Conservation (phyloP, 2,113 vertebrate species). For the Hippocampus barbouri region DNA sequence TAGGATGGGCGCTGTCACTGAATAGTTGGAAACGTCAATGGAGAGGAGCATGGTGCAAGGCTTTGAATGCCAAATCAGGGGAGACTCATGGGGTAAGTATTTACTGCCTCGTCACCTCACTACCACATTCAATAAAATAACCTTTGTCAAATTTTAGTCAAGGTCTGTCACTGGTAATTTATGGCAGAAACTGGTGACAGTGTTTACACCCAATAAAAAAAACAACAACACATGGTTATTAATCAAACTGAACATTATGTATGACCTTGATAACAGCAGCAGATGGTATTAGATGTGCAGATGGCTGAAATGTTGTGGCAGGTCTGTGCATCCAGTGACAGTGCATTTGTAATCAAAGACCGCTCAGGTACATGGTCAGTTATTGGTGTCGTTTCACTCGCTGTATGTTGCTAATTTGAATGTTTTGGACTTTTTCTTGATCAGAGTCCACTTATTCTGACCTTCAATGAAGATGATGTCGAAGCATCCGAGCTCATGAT, state of each 20-base stretch:
- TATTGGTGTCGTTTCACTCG: background rate
- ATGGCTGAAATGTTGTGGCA: background rate
- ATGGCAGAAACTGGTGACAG: background rate
- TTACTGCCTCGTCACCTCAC: background rate
- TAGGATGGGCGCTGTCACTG: conserved; percentile 85
- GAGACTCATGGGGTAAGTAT: conserved; percentile 73
- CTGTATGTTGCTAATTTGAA: background rate
- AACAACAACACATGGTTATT: background rate
- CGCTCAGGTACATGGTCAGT: background rate
- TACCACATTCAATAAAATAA: background rate
- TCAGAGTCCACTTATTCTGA: conserved; percentile 77
- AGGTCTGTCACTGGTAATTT: background rate
- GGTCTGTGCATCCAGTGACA: background rate
- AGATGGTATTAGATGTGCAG: background rate
- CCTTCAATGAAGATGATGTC: conserved; percentile 78
- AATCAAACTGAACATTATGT: background rate
- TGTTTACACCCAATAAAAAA: background rate
- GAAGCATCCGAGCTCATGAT: conserved; percentile 79
- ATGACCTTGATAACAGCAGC: background rate
- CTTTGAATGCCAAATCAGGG: conserved; percentile 74
- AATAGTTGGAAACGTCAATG: conserved; percentile 82
- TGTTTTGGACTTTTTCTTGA: conserved; percentile 7
- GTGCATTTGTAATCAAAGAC: background rate
- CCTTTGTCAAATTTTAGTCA: background rate
- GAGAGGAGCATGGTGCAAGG: conserved; percentile 82